Conservation (phyloP, 1,140 invertebrate genomes). For the Ostrea denselamellosa region DNA sequence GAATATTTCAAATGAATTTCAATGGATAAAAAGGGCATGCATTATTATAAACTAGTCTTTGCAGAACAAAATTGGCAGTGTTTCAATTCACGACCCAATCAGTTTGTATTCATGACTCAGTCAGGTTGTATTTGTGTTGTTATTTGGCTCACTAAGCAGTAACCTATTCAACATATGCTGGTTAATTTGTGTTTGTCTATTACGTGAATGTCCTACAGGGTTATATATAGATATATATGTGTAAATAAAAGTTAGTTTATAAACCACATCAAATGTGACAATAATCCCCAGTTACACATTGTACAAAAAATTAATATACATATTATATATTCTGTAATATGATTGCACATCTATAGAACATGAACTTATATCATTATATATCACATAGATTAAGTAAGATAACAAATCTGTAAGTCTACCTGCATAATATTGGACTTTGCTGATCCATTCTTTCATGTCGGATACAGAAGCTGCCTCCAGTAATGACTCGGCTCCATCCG, state of each 20-base stretch:
- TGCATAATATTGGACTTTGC: conserved; percentile 96
- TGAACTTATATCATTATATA: neutral
- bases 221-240: neutral
- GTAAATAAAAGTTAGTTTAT: neutral
- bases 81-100: neutral
- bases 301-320: neutral
- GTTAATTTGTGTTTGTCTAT: conserved; percentile 3
- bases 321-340: neutral
- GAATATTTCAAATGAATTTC: neutral
- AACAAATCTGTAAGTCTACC: conserved; percentile 59
- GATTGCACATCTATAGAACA: neutral
- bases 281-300: neutral
- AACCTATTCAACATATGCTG: neutral
- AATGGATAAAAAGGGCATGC: neutral
- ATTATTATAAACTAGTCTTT: neutral
- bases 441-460: conserved; percentile 94
- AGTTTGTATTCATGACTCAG: neutral
- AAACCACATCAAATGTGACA: conserved; percentile 6
- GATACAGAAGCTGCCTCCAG: conserved; percentile 88
- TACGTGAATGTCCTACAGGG: neutral
- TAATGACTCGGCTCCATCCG: conserved; percentile 95
- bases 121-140: neutral
- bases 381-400: neutral
- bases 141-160: neutral
- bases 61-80: neutral